phyloP scores from a whole-genome alignment of 2,888 invertebrate species.

The Macaria notata region DNA sequence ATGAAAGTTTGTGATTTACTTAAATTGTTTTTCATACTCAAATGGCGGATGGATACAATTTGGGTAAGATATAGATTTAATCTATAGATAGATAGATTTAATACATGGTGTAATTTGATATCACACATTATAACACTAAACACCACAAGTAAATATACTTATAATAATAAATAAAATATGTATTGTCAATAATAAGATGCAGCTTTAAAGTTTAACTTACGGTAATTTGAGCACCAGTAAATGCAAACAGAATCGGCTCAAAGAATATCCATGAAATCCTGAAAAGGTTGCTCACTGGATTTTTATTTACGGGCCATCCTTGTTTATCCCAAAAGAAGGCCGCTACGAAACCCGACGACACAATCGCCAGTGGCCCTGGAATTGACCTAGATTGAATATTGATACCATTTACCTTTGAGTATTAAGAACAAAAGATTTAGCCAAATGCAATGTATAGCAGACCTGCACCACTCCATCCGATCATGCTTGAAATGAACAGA shows the following conservation, averaged over 20 bases:
- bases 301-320: slow-evolving; percentile 88
- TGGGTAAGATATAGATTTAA: too few relatives aligned
- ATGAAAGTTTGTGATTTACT: not conserved
- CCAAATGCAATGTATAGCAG: slow-evolving; percentile 21
- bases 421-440: slow-evolving; percentile 1
- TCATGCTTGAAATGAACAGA: slow-evolving; percentile 88
- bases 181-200: not conserved
- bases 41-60: too few relatives aligned
- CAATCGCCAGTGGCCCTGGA: slow-evolving; percentile 86
- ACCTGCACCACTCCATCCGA: slow-evolving; percentile 85
- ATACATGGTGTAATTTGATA: too few relatives aligned
- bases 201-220: slow-evolving; percentile 53
- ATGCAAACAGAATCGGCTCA: slow-evolving; percentile 93
- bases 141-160: too few relatives aligned
- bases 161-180: too few relatives aligned
- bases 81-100: too few relatives aligned
- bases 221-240: slow-evolving; percentile 93
- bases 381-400: slow-evolving; percentile 24
- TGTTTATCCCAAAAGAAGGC: slow-evolving; percentile 87
- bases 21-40: not conserved
- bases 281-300: slow-evolving; percentile 88
- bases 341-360: slow-evolving; percentile 88
- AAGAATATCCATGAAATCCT: slow-evolving; percentile 93
- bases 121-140: too few relatives aligned
- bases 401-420: slow-evolving; percentile 7